phyloP scores from a whole-genome alignment of 2,888 invertebrate species.

The Cremastobaeus sp. region DNA sequence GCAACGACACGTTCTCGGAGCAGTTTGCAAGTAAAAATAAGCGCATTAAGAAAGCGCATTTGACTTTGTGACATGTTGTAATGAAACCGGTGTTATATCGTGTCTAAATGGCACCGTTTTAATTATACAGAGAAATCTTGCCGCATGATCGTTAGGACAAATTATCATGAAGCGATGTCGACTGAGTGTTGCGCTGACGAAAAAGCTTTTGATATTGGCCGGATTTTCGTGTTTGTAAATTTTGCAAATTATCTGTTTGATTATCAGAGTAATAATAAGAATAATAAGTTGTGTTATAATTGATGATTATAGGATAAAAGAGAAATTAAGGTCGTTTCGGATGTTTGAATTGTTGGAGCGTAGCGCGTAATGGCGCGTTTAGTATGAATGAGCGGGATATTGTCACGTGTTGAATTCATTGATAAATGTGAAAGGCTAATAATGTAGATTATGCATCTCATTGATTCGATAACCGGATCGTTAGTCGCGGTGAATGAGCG shows the following conservation, averaged over 20 bases:
- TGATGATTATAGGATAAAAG: no score
- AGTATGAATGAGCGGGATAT: constrained; percentile 30
- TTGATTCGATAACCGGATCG: constrained; percentile 58
- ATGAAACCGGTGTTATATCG: constrained; percentile 52
- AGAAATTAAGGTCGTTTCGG: neutral
- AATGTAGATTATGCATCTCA: constrained; percentile 56
- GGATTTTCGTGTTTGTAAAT: no score
- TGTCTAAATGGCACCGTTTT: constrained; percentile 52
- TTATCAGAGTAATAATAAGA: no score
- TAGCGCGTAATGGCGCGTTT: constrained; percentile 1
- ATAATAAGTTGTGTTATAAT: no score
- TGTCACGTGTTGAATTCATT: constrained; percentile 48
- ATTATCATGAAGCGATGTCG: constrained; percentile 31
- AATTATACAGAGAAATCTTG: constrained; percentile 49
- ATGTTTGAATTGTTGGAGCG: neutral
- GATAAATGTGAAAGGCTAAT: constrained; percentile 52
- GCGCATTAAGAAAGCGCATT: constrained; percentile 48
- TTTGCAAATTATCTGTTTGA: no score
- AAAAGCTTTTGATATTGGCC: no score
- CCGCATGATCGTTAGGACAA: constrained; percentile 43
- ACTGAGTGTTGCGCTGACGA: neutral
- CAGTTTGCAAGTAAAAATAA: constrained; percentile 44
- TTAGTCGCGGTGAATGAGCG: constrained; percentile 52
- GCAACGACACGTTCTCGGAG: constrained; percentile 23
- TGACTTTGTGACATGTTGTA: constrained; percentile 47